Evolutionary conservation across 2,888 invertebrate species (phyloP).

Genomic region (Nipponacmea schrenckii): DNA sequence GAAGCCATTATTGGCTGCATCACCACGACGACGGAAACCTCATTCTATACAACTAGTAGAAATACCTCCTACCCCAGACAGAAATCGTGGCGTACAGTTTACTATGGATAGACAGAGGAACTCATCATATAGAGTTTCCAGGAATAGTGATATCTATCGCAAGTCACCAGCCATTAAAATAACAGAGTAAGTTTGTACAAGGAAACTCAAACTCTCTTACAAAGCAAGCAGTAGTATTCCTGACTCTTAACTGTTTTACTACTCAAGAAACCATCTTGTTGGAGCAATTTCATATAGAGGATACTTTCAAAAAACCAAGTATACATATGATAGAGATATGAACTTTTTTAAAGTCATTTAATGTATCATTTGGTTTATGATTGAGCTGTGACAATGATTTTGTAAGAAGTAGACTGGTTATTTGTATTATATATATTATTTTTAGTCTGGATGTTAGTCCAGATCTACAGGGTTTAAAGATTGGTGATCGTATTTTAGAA

Average conservation of each 20-base stretch:
- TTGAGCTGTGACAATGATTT: no score
- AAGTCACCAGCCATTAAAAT: constrained; percentile 44
- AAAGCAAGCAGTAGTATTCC: no score
- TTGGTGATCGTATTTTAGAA: constrained; percentile 93
- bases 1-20: constrained; percentile 73
- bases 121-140: neutral
- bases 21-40: constrained; percentile 69
- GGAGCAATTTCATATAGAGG: no score
- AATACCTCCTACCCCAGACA: constrained; percentile 75
- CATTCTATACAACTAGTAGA: constrained; percentile 88
- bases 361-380: no score
- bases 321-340: no score
- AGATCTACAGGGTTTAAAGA: constrained; percentile 84
- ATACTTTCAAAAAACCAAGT: no score
- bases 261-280: no score
- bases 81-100: constrained; percentile 74
- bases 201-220: no score
- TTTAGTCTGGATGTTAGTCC: constrained; percentile 67
- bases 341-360: no score
- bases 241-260: no score
- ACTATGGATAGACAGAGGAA: constrained; percentile 69
- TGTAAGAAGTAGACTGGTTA: no score
- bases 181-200: constrained; percentile 46
- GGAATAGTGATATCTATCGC: constrained; percentile 14
- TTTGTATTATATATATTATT: neutral